These are phyloP conservation scores for Denticeps clupeoides DNA, from an alignment of 2,797 vertebrate genomes.

Conservation along the genomic window DNA sequence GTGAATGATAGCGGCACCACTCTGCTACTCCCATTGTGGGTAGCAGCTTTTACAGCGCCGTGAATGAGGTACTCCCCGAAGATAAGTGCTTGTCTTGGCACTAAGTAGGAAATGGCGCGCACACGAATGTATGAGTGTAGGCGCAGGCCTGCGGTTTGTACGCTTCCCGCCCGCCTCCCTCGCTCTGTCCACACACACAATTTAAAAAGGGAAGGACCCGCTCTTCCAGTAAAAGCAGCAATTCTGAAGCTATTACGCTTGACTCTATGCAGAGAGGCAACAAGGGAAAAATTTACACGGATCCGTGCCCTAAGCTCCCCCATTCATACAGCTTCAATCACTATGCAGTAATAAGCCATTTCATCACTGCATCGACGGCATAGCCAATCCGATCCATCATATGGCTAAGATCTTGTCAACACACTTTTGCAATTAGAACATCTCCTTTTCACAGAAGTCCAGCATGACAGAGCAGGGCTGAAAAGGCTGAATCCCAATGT, in stretches of 20 bases:
- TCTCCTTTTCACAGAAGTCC: constrained; percentile 42
- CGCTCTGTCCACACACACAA: no score
- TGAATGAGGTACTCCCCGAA: neutral
- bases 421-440: constrained; percentile 59
- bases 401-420: constrained; percentile 53
- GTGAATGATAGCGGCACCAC: neutral
- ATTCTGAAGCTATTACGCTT: neutral
- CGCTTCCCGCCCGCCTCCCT: no score
- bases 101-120: constrained; percentile 11
- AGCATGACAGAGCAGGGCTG: neutral
- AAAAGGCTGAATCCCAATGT: neutral
- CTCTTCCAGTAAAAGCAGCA: neutral
- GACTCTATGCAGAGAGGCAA: neutral
- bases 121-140: neutral
- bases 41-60: neutral
- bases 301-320: neutral
- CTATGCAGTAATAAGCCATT: constrained; percentile 14
- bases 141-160: no score
- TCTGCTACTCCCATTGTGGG: neutral
- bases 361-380: constrained; percentile 24
- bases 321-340: constrained; percentile 24
- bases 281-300: neutral
- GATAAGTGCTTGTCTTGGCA: constrained; percentile 2
- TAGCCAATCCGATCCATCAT: constrained; percentile 21
- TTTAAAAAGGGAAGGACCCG: neutral